These are phyloP conservation scores for Sinotaia quadrata DNA, from an alignment of 2,888 invertebrate genomes.

Conservation along the genomic window DNA sequence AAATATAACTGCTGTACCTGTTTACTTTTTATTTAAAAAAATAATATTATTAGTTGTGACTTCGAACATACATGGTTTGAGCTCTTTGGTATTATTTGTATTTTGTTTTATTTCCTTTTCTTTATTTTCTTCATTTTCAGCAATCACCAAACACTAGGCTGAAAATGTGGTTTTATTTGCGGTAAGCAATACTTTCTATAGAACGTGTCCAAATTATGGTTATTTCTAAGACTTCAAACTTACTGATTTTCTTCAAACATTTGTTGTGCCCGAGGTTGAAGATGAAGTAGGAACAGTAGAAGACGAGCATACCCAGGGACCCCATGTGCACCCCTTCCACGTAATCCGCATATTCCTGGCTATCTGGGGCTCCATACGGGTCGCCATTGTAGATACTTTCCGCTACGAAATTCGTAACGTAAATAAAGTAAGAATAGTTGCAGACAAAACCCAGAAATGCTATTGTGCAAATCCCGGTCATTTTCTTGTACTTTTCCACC, in stretches of 20 bases:
- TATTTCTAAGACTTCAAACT: no score
- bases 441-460: conserved; percentile 7
- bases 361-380: neutral
- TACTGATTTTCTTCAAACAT: conserved; percentile 3
- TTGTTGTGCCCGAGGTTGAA: conserved; percentile 14
- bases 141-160: no score
- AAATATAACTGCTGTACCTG: no score
- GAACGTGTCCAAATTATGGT: no score
- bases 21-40: no score
- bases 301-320: conserved; percentile 19
- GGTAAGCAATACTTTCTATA: no score
- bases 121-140: no score
- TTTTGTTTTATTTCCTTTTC: no score
- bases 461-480: conserved; percentile 2
- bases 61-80: no score
- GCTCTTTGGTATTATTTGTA: no score
- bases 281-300: conserved; percentile 16
- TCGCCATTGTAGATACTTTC: conserved; percentile 17
- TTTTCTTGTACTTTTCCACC: neutral
- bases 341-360: conserved; percentile 1
- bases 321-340: conserved; percentile 21
- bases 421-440: conserved; percentile 21
- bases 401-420: conserved; percentile 22
- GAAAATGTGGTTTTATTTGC: no score
- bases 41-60: no score